Percentiles rank a stretch among this genome's conserved stretches.
Evolutionary conservation across 2,797 vertebrate genomes (phyloP).

Genomic region (Muscicapa comitata): DNA sequence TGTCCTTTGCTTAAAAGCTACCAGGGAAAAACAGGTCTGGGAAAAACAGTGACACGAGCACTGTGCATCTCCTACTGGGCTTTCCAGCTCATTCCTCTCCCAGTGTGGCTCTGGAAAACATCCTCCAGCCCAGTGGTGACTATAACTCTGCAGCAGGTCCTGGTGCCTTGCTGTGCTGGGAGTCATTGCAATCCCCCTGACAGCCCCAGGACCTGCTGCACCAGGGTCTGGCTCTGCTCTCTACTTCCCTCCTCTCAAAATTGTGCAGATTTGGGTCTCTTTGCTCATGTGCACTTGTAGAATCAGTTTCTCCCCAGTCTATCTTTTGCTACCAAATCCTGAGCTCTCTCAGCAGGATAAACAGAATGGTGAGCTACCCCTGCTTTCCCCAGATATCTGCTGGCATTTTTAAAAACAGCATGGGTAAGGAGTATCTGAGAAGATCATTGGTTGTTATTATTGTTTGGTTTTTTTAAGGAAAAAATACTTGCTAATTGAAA

Average conservation of each 20-base stretch:
- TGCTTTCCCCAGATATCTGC: background rate
- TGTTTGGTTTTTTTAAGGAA: background rate
- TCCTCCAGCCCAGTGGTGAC: background rate
- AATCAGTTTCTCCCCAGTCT: background rate
- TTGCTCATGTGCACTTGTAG: background rate
- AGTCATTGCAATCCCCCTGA: background rate
- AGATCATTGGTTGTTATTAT: background rate
- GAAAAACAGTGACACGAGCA: background rate
- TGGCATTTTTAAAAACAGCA: background rate
- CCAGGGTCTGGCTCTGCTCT: background rate
- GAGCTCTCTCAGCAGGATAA: background rate
- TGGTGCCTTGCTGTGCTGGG: background rate
- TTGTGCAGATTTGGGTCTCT: background rate
- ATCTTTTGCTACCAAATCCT: background rate
- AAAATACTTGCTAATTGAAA: background rate
- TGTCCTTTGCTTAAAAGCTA: background rate
- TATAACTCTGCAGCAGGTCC: background rate
- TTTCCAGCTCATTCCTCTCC: background rate
- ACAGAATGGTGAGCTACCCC: rapidly evolving
- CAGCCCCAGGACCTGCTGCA: background rate
- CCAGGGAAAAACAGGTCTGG: background rate
- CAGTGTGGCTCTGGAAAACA: background rate
- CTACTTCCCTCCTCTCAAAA: background rate
- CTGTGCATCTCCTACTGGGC: rapidly evolving
- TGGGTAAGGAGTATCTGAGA: rapidly evolving